Evolutionary conservation across 2,113 vertebrate genomes (phyloP).

Genomic region (Muntiacus reevesi): DNA sequence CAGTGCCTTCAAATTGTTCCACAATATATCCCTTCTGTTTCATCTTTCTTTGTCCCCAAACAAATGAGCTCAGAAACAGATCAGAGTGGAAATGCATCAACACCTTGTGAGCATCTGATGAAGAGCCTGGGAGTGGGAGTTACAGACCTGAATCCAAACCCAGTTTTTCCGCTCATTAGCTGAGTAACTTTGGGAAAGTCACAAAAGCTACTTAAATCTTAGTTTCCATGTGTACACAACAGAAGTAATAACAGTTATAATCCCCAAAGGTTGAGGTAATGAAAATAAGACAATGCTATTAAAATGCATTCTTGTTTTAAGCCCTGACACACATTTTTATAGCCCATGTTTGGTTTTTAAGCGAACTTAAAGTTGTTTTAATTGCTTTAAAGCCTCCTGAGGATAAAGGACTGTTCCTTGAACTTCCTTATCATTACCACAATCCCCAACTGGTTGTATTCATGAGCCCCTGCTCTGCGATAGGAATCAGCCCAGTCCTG

Average conservation of each 20-base stretch:
- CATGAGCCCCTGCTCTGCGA: background rate
- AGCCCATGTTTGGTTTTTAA: constrained; percentile 39
- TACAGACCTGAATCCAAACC: background rate
- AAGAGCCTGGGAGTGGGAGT: background rate
- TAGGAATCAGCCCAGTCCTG: background rate
- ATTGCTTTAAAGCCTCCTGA: constrained; percentile 49
- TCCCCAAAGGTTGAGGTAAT: background rate
- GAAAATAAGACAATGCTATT: constrained; percentile 27
- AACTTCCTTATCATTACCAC: constrained; percentile 37
- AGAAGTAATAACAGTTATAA: background rate
- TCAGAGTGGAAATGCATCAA: background rate
- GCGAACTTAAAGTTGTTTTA: constrained; percentile 28
- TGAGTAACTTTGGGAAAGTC: background rate
- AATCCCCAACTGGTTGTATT: background rate
- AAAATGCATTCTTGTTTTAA: constrained; percentile 42
- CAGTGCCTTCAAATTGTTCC: background rate
- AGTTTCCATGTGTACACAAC: background rate
- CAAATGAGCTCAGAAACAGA: background rate
- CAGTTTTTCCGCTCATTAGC: background rate
- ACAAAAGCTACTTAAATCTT: background rate
- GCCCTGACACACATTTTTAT: constrained; percentile 27
- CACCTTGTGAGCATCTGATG: background rate
- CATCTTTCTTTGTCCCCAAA: background rate
- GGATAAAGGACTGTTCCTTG: constrained; percentile 33
- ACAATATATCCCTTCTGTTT: background rate